phyloP scores from a whole-genome alignment of 2,888 invertebrate species.

The Tetranychus truncatus region DNA sequence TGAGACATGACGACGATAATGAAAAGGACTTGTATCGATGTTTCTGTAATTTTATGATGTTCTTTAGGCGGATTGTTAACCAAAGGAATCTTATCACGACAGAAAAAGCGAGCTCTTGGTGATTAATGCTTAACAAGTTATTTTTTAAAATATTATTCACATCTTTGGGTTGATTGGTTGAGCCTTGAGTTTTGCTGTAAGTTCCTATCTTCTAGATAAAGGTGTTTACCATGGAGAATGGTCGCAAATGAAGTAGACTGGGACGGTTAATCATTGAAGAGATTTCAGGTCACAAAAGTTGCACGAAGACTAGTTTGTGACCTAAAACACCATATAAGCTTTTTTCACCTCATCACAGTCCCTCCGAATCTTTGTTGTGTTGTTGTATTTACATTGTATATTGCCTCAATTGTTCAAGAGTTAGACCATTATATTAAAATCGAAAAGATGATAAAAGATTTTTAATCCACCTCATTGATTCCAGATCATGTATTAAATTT shows the following conservation, averaged over 20 bases:
- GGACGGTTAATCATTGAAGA: slow-evolving; percentile 27
- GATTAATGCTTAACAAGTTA: neutral
- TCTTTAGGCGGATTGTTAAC: too few relatives aligned
- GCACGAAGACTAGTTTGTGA: slow-evolving; percentile 7
- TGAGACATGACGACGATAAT: too few relatives aligned
- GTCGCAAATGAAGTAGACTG: slow-evolving; percentile 23
- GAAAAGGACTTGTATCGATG: too few relatives aligned
- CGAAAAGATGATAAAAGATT: slow-evolving; percentile 58
- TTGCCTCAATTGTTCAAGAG: slow-evolving; percentile 19
- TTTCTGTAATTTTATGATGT: too few relatives aligned
- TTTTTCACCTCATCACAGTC: slow-evolving; percentile 40
- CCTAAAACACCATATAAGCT: neutral
- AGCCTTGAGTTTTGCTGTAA: neutral
- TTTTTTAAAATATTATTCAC: neutral
- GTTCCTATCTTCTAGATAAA: neutral
- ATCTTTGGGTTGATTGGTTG: neutral
- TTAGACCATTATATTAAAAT: slow-evolving; percentile 45
- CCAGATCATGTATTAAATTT: slow-evolving; percentile 81
- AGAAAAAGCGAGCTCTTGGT: neutral
- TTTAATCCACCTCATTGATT: slow-evolving; percentile 66
- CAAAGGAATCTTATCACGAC: too few relatives aligned
- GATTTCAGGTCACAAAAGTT: slow-evolving; percentile 26
- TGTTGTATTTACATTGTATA: slow-evolving; percentile 37
- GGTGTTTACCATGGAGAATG: slow-evolving; percentile 47
- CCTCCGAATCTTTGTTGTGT: slow-evolving; percentile 66